A percentile compares a stretch with the other conserved stretches of the same genome.
phyloP scores from a whole-genome alignment of 2,888 invertebrate genomes.

The Podotricha telesiphe region DNA sequence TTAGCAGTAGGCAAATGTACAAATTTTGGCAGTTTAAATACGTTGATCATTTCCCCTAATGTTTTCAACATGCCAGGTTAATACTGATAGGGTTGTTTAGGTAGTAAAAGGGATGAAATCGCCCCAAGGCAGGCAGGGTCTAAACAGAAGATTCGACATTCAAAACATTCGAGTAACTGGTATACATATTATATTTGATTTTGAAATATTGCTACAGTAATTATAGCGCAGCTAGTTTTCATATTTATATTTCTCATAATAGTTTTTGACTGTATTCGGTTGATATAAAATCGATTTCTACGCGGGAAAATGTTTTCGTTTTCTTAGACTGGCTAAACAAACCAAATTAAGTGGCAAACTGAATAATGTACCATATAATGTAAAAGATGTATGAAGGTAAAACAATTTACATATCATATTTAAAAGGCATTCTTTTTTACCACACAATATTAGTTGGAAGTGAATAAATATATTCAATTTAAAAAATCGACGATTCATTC shows the following conservation, averaged over 20 bases:
- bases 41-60: constrained; percentile 34
- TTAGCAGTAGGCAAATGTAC: constrained; percentile 18
- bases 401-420: neutral
- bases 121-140: constrained; percentile 33
- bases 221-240: neutral
- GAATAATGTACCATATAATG: too few species aligned
- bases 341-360: too few species aligned
- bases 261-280: too few species aligned
- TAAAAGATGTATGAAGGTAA: neutral
- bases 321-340: too few species aligned
- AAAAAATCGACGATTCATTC: constrained; percentile 5
- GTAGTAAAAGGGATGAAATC: constrained; percentile 37
- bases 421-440: neutral
- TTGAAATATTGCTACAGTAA: neutral
- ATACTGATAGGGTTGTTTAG: constrained; percentile 37
- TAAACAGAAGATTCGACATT: constrained; percentile 38
- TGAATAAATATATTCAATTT: neutral
- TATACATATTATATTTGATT: constrained; percentile 15
- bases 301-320: too few species aligned
- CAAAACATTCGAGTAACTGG: constrained; percentile 33
- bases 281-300: too few species aligned
- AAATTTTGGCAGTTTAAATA: constrained; percentile 23
- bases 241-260: neutral
- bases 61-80: constrained; percentile 33
- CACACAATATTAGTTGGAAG: neutral